Evolutionary conservation across 2,888 invertebrate species (phyloP).

Genomic region (Nymphalis polychloros): DNA sequence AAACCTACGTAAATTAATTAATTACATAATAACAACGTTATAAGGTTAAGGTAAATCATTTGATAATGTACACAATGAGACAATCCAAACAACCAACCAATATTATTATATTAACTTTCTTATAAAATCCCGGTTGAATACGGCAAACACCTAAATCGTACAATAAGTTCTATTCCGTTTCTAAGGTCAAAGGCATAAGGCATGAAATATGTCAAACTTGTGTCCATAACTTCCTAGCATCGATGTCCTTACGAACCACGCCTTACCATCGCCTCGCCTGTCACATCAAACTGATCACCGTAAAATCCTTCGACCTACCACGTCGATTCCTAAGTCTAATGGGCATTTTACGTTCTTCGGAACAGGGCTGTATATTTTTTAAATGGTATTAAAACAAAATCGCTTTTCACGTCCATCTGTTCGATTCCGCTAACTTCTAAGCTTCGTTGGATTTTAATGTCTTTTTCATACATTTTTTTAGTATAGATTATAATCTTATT

Average conservation of each 20-base stretch:
- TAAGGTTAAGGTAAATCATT: neutral
- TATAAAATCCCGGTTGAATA: conserved; percentile 12
- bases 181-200: conserved; percentile 17
- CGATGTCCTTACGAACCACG: neutral
- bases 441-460: too few relatives aligned
- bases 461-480: too few relatives aligned
- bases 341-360: conserved; percentile 10
- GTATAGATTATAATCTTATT: too few relatives aligned
- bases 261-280: conserved; percentile 22
- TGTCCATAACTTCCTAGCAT: neutral
- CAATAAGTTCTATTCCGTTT: conserved; percentile 16
- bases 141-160: conserved; percentile 19
- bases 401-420: too few relatives aligned
- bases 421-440: too few relatives aligned
- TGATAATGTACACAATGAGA: neutral
- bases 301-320: conserved; percentile 37
- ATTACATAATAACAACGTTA: too few relatives aligned
- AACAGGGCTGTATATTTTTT: neutral
- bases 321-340: conserved; percentile 25
- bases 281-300: conserved; percentile 25
- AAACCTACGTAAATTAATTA: too few relatives aligned
- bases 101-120: too few relatives aligned
- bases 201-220: conserved; percentile 21
- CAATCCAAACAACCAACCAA: neutral
- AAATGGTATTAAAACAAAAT: too few relatives aligned